phyloP scores from a whole-genome alignment of 2,113 vertebrate species.

The Oreochromis niloticus region DNA sequence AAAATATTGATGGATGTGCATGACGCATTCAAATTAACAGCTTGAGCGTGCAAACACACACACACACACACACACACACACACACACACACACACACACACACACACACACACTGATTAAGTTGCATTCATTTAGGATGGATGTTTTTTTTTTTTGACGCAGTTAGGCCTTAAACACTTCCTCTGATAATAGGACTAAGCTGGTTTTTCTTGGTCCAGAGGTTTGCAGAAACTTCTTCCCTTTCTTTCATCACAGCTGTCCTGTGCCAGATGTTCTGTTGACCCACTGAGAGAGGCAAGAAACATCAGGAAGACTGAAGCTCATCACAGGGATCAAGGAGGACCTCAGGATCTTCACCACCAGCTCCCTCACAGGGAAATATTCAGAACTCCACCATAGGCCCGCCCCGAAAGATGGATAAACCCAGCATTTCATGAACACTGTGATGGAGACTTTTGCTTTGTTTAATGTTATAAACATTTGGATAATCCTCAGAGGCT shows the following conservation, averaged over 20 bases:
- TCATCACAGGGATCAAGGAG: too few species aligned
- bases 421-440: background rate
- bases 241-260: too few species aligned
- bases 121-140: background rate
- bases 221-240: background rate
- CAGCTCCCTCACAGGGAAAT: too few species aligned
- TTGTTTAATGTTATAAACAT: background rate
- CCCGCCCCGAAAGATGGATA: too few species aligned
- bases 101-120: background rate
- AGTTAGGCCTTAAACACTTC: background rate
- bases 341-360: too few species aligned
- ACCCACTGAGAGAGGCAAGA: too few species aligned
- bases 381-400: too few species aligned
- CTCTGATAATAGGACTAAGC: background rate
- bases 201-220: background rate
- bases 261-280: too few species aligned
- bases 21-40: background rate
- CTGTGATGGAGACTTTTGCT: background rate
- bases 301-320: too few species aligned
- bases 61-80: too few species aligned
- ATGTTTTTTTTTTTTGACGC: background rate
- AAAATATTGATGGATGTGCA: background rate
- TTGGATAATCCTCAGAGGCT: background rate
- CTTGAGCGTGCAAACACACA: accelerated
- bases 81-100: background rate